Evolutionary conservation across 2,888 invertebrate species (phyloP).

Genomic region (Xestia c-nigrum): DNA sequence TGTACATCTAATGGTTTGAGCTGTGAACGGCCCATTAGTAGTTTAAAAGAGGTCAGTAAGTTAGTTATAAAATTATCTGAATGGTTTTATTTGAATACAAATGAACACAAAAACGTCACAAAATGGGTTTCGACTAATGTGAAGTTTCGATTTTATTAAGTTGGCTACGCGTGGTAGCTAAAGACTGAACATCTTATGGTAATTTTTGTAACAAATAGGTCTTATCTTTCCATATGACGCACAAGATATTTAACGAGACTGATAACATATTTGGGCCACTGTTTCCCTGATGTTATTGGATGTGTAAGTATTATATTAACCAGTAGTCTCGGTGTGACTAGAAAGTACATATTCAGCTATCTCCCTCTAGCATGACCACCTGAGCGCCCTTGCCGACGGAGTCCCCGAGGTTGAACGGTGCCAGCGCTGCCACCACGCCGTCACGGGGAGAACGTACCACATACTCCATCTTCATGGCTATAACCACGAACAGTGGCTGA

Average conservation of each 20-base stretch:
- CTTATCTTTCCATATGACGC: constrained; percentile 14
- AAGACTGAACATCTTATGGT: not conserved
- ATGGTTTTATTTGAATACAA: not conserved
- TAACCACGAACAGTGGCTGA: constrained; percentile 97
- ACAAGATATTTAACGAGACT: not conserved
- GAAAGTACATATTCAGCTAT: constrained; percentile 49
- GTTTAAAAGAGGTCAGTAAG: not conserved
- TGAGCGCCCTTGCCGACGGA: constrained; percentile 94
- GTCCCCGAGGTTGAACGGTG: constrained; percentile 93
- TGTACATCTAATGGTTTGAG: constrained; percentile 3
- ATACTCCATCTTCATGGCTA: constrained; percentile 99
- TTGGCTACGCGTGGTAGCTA: not conserved
- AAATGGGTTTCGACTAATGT: not conserved
- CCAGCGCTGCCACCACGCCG: constrained; percentile 94
- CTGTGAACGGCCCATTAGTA: not conserved
- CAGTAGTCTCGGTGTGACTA: constrained; percentile 30
- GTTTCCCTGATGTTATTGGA: constrained; percentile 10
- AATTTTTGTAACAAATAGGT: constrained; percentile 8
- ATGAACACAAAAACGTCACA: not conserved
- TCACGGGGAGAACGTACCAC: constrained; percentile 96
- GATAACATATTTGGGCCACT: constrained; percentile 42
- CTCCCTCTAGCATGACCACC: constrained; percentile 89
- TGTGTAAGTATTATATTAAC: constrained; percentile 5
- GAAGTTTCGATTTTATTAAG: not conserved
- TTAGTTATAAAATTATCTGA: not conserved